Conservation (phyloP, 2,113 vertebrate genomes). For the Heliornis fulica region DNA sequence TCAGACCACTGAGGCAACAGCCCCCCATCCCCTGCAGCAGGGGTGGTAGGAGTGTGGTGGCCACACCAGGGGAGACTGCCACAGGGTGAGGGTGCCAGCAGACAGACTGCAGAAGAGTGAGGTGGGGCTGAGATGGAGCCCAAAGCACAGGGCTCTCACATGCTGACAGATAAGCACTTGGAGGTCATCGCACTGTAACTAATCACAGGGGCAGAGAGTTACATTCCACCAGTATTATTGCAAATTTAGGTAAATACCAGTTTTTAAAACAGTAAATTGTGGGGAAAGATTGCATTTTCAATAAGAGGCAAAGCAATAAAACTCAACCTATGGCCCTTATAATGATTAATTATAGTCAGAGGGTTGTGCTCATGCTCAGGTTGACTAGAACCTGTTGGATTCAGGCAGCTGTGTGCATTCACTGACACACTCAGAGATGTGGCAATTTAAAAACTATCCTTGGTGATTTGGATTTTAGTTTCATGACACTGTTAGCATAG, state of each 20-base stretch:
- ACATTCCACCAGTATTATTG: not conserved
- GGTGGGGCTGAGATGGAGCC: not conserved
- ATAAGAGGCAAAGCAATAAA: constrained; percentile 25
- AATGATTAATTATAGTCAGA: not conserved
- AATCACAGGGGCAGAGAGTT: not conserved
- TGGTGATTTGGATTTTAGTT: not conserved
- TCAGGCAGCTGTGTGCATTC: not conserved
- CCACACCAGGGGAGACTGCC: not conserved
- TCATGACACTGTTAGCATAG: not conserved
- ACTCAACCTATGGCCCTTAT: not conserved
- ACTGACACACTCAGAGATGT: not conserved
- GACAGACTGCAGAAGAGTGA: not conserved
- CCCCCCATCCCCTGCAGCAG: not conserved
- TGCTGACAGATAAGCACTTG: not conserved
- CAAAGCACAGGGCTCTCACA: not conserved
- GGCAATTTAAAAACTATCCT: not conserved
- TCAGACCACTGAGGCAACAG: not conserved
- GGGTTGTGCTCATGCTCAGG: not conserved
- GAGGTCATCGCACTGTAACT: not conserved
- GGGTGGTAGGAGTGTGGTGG: not conserved
- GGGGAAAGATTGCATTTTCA: not conserved
- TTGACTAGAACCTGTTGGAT: not conserved
- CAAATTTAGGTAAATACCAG: constrained; percentile 15
- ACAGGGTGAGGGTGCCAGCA: not conserved
- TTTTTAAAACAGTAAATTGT: constrained; percentile 11